Percentiles rank a stretch among this genome's conserved stretches.
These are phyloP conservation scores for Macropodus opercularis DNA, from an alignment of 2,797 vertebrate genomes.

Conservation along the genomic window DNA sequence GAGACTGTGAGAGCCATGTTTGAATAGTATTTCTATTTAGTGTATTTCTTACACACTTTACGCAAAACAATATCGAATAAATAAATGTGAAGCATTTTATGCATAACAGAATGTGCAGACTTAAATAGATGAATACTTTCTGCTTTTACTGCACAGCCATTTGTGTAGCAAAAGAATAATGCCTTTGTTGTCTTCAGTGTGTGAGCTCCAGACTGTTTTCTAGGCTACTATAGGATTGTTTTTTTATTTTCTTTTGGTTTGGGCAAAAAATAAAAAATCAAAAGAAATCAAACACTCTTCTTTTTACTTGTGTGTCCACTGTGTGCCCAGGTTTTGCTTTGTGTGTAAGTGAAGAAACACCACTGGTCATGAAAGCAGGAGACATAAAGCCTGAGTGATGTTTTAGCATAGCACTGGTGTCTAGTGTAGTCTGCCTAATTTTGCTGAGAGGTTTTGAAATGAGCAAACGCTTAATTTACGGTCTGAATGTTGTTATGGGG, in stretches of 20 bases:
- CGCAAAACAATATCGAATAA: constrained; percentile 60
- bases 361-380: constrained; percentile 45
- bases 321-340: constrained; percentile 33
- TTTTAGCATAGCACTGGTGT: constrained; percentile 53
- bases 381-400: constrained; percentile 71
- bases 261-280: too few relatives aligned
- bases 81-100: constrained; percentile 56
- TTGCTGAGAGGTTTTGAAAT: constrained; percentile 83
- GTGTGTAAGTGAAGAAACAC: constrained; percentile 39
- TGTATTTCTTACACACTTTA: constrained; percentile 49
- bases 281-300: constrained; percentile 58
- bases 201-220: constrained; percentile 58
- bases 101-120: constrained; percentile 58
- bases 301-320: constrained; percentile 40
- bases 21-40: constrained; percentile 46
- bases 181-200: constrained; percentile 62
- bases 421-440: constrained; percentile 78
- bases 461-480: constrained; percentile 81
- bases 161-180: constrained; percentile 72
- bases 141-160: constrained; percentile 63
- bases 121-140: constrained; percentile 68
- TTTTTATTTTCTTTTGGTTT: constrained; percentile 22
- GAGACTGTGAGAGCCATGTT: constrained; percentile 30
- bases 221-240: constrained; percentile 43
- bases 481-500: constrained; percentile 68